These are phyloP conservation scores for Rhinolophus ferrumequinum DNA, from an alignment of 2,113 vertebrate genomes.

Conservation along the genomic window DNA sequence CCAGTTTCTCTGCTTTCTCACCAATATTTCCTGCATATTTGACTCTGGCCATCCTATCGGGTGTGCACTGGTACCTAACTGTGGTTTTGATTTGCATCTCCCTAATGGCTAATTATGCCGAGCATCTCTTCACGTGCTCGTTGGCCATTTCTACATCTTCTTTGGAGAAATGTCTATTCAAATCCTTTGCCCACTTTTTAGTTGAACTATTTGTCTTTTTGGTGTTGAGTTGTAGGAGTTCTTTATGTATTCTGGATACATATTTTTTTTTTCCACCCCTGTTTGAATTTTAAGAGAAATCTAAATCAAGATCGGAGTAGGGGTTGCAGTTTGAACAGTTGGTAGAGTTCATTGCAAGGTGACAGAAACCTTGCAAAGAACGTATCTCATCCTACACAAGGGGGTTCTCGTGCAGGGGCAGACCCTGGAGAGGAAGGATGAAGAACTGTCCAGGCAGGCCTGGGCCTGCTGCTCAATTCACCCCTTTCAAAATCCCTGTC, in stretches of 20 bases:
- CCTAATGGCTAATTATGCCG: neutral
- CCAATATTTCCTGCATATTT: neutral
- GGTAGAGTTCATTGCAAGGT: neutral
- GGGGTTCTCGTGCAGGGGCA: neutral
- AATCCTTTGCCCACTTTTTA: neutral
- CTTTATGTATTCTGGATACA: neutral
- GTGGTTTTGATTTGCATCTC: neutral
- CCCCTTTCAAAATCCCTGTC: neutral
- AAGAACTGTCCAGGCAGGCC: neutral
- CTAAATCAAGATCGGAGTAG: neutral
- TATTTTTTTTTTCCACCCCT: neutral
- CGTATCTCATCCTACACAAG: neutral
- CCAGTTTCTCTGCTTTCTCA: neutral
- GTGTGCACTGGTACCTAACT: neutral
- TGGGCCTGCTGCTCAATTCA: neutral
- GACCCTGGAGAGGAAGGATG: neutral
- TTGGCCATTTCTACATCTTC: neutral
- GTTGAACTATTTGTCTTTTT: constrained; percentile 9
- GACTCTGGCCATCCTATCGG: neutral
- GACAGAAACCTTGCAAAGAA: constrained; percentile 36
- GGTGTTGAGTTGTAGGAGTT: neutral
- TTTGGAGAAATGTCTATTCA: neutral
- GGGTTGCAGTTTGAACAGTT: neutral
- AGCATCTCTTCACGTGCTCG: neutral
- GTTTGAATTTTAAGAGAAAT: neutral